Base-by-base conservation (phyloP, 1,140 invertebrate genomes). In the Brachionus rubens region DNA sequence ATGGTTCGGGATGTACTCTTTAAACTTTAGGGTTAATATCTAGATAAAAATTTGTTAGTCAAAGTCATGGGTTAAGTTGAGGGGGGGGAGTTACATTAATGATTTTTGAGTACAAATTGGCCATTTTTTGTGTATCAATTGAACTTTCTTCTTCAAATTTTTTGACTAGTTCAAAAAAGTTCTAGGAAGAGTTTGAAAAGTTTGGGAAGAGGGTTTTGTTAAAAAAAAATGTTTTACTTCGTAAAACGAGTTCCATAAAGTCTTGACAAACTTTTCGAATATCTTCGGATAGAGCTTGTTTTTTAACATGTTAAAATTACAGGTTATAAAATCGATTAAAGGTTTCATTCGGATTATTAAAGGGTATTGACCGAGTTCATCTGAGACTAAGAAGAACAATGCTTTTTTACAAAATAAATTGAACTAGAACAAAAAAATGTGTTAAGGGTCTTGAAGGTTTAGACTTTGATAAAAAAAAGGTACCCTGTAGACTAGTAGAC, bases 331-430 rank as follows among this genome's bases (percentile, higher is more conserved):
- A 10, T 72, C 68, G 12, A 40, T 50, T 10, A 72, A 14, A 28
- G 46, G 68, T 30, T 54, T 48, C 10, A 72, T 21, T 4, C 68
- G 28, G 10, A 4, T 50, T 1, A 21, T 40, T 16, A 54, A 0
- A 24, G 46, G 21, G 30, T 47, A 50, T 3, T 21, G 28, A 16
- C 19, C 4, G 4, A 50, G 21, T 10, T 50, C 24, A 1, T 36
- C 28, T 10, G 68, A 48, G 3, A 28, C 0, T 2, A 72, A 19
- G 14, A 30, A 72, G 41, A 48, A 48, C 16, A 50, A 36, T n/a
- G 68, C 26, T 50, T 33, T 3, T 24, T 72, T 54, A 54, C 68
- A 72, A 72, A 72, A 72, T 21, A 72, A 19, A 26, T 72, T 48
- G n/a, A 72, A 72, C 68, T 72, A 16, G 0, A 4, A n/a, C 19